Conservation (phyloP, 2,797 vertebrate genomes). For the Coendou prehensilis region DNA sequence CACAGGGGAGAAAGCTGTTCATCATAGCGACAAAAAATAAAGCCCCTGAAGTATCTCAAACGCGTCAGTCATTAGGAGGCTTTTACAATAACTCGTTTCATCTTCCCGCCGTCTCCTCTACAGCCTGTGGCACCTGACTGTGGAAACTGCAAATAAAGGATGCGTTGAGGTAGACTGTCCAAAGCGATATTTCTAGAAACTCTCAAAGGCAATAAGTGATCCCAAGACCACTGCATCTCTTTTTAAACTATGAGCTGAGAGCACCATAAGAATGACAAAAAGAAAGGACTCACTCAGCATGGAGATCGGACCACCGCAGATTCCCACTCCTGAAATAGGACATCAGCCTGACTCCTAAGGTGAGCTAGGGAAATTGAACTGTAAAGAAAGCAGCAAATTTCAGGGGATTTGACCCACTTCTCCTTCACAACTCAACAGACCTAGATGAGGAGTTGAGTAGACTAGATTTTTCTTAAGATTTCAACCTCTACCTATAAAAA, state of each 20-base stretch:
- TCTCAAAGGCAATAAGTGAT: neutral
- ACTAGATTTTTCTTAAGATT: neutral
- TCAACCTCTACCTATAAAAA: neutral
- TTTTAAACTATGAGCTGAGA: conserved; percentile 18
- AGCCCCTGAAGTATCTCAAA: neutral
- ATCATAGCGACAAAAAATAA: conserved; percentile 8
- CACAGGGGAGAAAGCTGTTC: neutral
- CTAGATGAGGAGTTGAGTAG: neutral
- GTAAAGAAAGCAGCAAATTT: neutral
- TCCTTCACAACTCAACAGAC: neutral
- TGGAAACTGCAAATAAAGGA: neutral
- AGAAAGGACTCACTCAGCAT: neutral
- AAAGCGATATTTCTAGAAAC: neutral
- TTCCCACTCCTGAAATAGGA: neutral
- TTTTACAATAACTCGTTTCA: neutral
- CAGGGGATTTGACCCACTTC: neutral
- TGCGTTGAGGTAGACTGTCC: neutral
- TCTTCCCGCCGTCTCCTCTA: neutral
- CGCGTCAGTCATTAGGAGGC: neutral
- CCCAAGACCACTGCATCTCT: neutral
- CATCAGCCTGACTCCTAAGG: neutral
- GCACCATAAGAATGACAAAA: conserved; percentile 1
- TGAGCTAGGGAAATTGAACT: neutral
- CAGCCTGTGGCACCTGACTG: neutral
- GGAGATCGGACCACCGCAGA: neutral